These are phyloP conservation scores for Hemibagrus wyckioides DNA, from an alignment of 2,113 vertebrate species.

Conservation along the genomic window DNA sequence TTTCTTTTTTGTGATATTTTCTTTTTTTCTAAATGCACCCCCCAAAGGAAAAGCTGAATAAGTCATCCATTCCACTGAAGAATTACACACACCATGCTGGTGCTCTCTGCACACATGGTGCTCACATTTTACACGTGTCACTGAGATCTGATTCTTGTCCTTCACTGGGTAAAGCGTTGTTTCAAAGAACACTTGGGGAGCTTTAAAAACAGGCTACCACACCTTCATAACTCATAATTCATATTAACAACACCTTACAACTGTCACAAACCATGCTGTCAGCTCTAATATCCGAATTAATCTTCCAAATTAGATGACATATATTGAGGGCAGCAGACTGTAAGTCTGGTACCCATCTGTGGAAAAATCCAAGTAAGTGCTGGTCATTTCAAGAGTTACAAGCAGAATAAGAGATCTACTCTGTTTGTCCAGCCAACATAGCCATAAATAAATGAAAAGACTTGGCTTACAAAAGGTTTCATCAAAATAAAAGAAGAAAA, in stretches of 20 bases:
- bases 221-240: background rate
- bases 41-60: constrained; percentile 26
- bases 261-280: background rate
- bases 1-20: background rate
- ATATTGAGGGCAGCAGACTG: background rate
- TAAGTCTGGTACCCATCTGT: background rate
- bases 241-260: background rate
- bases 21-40: background rate
- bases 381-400: background rate
- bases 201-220: background rate
- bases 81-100: constrained; percentile 38
- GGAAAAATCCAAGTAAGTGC: background rate
- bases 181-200: background rate
- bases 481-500: background rate
- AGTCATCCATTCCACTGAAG: constrained; percentile 30
- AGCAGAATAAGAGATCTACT: background rate
- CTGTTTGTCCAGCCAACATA: background rate
- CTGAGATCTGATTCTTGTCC: background rate
- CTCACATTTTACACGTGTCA: constrained; percentile 43
- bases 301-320: background rate
- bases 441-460: background rate
- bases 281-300: background rate
- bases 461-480: background rate
- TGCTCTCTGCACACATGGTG: constrained; percentile 34
- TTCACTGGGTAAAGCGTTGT: background rate